phyloP scores from a whole-genome alignment of 1,140 invertebrate genomes.

The Chironomus striatipennis region DNA sequence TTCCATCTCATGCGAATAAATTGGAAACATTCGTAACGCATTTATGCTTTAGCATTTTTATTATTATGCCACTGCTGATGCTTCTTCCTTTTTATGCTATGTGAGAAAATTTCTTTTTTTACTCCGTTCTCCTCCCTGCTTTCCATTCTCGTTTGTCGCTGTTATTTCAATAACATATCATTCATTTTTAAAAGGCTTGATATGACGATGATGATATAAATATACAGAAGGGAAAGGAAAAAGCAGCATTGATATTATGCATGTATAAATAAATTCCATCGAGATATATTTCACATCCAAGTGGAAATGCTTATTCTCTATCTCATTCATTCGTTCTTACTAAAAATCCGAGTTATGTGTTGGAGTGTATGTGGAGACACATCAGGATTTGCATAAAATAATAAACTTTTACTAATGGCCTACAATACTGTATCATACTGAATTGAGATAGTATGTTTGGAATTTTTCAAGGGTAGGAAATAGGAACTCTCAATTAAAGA shows the following conservation, averaged over 20 bases:
- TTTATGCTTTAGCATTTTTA: conserved; percentile 2
- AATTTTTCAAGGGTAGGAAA: too few relatives aligned
- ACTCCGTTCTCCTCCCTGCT: too few relatives aligned
- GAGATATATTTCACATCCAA: neutral
- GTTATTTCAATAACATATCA: too few relatives aligned
- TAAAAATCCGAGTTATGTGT: too few relatives aligned
- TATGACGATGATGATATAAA: neutral
- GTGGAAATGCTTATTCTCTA: conserved; percentile 1
- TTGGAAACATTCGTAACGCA: neutral
- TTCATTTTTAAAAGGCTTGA: neutral
- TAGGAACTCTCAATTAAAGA: too few relatives aligned
- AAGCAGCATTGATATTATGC: neutral
- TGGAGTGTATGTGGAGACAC: too few relatives aligned
- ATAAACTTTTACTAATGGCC: neutral
- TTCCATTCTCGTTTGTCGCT: neutral
- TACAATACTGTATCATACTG: too few relatives aligned
- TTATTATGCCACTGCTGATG: neutral
- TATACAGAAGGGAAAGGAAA: neutral
- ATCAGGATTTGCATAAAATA: conserved; percentile 9
- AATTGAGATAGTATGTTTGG: too few relatives aligned
- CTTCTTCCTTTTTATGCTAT: neutral
- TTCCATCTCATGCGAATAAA: neutral
- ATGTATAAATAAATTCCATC: neutral
- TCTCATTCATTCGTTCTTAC: neutral
- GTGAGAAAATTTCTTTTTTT: neutral